Evolutionary conservation across 2,888 invertebrate species (phyloP).

Genomic region (Drosophila cognata): DNA sequence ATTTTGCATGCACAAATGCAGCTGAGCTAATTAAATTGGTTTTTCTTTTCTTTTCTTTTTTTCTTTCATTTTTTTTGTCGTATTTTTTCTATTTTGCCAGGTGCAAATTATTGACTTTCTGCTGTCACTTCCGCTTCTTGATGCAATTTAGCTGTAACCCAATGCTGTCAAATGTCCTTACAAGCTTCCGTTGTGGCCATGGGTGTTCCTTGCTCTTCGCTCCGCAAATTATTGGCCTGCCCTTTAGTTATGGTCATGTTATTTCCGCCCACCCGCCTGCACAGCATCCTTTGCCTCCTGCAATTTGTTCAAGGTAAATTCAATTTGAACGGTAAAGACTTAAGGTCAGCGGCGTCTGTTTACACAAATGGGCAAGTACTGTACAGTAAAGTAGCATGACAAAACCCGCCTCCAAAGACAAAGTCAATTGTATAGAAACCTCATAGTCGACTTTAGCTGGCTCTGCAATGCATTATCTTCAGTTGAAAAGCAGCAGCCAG

Average conservation of each 20-base stretch:
- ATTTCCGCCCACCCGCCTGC: slow-evolving; percentile 37
- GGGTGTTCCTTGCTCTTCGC: slow-evolving; percentile 27
- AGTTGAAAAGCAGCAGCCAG: slow-evolving; percentile 1
- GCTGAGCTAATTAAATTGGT: slow-evolving; percentile 40
- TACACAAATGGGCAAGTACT: slow-evolving; percentile 39
- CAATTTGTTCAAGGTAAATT: slow-evolving; percentile 52
- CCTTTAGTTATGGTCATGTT: slow-evolving; percentile 54
- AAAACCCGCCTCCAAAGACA: slow-evolving; percentile 22
- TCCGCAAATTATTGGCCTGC: slow-evolving; percentile 42
- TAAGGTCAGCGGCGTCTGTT: slow-evolving; percentile 50
- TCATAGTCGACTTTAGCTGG: neutral
- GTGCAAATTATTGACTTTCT: slow-evolving; percentile 47
- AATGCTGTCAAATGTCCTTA: slow-evolving; percentile 47
- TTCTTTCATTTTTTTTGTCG: neutral
- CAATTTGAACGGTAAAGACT: slow-evolving; percentile 31
- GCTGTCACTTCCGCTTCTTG: slow-evolving; percentile 56
- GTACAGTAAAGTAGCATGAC: slow-evolving; percentile 42
- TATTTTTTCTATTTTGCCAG: slow-evolving; percentile 41
- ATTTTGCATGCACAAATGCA: slow-evolving; percentile 53
- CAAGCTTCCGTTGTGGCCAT: slow-evolving; percentile 55
- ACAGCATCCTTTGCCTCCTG: slow-evolving; percentile 27
- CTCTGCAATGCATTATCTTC: slow-evolving; percentile 5
- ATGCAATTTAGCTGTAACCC: slow-evolving; percentile 66
- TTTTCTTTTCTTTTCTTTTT: slow-evolving; percentile 18
- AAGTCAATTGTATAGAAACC: neutral